Evolutionary conservation across 2,888 invertebrate genomes (phyloP).

Genomic region (Dioctria linearis): DNA sequence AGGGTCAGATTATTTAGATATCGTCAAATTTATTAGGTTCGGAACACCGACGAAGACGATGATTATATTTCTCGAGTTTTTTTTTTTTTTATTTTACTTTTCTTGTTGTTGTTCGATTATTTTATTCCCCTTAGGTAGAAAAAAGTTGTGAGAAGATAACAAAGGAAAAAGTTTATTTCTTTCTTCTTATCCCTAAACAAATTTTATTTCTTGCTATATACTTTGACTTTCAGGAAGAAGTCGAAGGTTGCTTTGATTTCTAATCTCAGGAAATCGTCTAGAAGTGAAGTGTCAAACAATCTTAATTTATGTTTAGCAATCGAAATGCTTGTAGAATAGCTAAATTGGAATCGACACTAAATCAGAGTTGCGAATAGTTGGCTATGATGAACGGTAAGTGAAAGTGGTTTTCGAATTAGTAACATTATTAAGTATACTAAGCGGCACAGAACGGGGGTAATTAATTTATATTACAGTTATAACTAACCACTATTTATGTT

Average conservation of each 20-base stretch:
- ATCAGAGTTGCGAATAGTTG: too few species aligned
- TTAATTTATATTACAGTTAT: too few species aligned
- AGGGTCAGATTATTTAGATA: slow-evolving; percentile 8
- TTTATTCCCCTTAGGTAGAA: neutral
- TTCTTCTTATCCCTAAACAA: neutral
- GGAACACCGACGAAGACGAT: neutral
- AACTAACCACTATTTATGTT: too few species aligned
- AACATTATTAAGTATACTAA: too few species aligned
- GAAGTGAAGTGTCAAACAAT: neutral
- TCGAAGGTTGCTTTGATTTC: slow-evolving; percentile 3
- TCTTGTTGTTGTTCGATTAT: neutral
- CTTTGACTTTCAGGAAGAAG: neutral
- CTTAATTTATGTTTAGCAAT: slow-evolving; percentile 20
- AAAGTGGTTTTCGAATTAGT: too few species aligned
- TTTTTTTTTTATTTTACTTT: neutral
- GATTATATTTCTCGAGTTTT: neutral
- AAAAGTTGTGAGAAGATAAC: slow-evolving; percentile 15
- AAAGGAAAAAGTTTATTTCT: neutral
- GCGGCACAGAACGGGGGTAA: too few species aligned
- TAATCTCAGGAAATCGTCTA: slow-evolving; percentile 26
- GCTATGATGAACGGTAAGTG: too few species aligned
- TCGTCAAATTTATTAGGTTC: slow-evolving; percentile 15
- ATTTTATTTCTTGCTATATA: too few species aligned
- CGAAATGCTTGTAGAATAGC: neutral
- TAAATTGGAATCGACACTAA: too few species aligned